Percentiles rank a stretch among this genome's conserved stretches.
Evolutionary conservation across 2,113 vertebrate species (phyloP).

Genomic region (Mesembrinibis cayennensis): DNA sequence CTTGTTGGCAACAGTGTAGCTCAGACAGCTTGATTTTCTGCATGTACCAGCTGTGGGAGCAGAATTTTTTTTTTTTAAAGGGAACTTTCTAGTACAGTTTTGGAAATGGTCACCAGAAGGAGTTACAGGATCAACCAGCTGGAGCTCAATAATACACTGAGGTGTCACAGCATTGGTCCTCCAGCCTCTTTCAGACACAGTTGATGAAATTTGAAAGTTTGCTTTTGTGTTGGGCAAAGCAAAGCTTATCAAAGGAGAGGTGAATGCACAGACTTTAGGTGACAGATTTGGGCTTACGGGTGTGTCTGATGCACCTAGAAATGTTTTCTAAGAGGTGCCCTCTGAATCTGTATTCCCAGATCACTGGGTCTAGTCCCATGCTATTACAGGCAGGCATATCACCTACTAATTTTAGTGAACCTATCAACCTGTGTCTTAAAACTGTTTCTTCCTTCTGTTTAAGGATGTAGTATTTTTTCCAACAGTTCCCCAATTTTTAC

Average conservation of each 20-base stretch:
- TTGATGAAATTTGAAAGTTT: not conserved
- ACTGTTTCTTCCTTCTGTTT: not conserved
- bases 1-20: not conserved
- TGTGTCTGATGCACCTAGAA: not conserved
- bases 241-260: not conserved
- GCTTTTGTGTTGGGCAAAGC: not conserved
- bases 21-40: constrained; percentile 2
- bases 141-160: not conserved
- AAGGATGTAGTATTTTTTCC: not conserved
- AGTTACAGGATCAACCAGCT: not conserved
- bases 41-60: not conserved
- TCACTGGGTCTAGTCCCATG: not conserved
- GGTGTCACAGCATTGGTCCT: not conserved
- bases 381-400: not conserved
- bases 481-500: not conserved
- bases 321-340: not conserved
- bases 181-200: not conserved
- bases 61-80: not conserved
- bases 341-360: not conserved
- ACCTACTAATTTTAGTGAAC: not conserved
- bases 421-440: not conserved
- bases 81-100: not conserved
- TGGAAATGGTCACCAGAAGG: not conserved
- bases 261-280: not conserved
- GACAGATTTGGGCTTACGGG: not conserved